These are phyloP conservation scores for Ormyrus pomaceus DNA, from an alignment of 2,888 invertebrate species.

Conservation along the genomic window DNA sequence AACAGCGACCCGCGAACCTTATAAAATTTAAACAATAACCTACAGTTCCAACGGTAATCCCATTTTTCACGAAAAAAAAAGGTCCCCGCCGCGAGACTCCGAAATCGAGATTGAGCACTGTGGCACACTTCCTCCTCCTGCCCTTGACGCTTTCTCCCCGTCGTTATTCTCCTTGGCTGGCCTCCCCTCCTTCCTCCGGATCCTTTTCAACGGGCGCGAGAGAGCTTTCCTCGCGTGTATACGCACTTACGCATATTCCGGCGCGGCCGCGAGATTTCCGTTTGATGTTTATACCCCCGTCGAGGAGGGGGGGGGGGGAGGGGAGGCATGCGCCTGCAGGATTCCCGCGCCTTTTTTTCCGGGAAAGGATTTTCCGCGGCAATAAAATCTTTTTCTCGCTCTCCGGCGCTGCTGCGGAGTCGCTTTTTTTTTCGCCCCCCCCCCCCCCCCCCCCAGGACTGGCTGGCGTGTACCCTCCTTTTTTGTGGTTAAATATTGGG, in stretches of 20 bases:
- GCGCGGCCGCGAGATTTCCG: conserved; percentile 18
- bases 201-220: neutral
- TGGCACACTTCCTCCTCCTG: neutral
- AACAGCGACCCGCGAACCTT: too few relatives aligned
- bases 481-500: too few relatives aligned
- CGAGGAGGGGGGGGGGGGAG: neutral
- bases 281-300: conserved; percentile 43
- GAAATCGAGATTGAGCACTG: too few relatives aligned
- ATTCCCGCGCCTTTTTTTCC: neutral
- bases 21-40: too few relatives aligned
- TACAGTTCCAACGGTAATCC: too few relatives aligned
- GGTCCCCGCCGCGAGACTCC: too few relatives aligned
- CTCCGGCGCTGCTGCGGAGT: too few relatives aligned
- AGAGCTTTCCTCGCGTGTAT: neutral
- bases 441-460: too few relatives aligned
- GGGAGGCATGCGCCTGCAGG: too few relatives aligned
- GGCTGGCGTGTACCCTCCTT: too few relatives aligned
- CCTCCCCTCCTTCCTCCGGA: neutral
- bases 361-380: conserved; percentile 55
- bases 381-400: conserved; percentile 49
- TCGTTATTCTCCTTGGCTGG: neutral
- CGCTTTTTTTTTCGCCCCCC: conserved; percentile 27
- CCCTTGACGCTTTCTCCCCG: neutral
- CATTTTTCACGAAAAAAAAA: too few relatives aligned
- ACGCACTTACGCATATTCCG: neutral